Percentiles rank a stretch among this genome's conserved stretches.
phyloP scores from a whole-genome alignment of 2,888 invertebrate genomes.

The Thecophora atra region DNA sequence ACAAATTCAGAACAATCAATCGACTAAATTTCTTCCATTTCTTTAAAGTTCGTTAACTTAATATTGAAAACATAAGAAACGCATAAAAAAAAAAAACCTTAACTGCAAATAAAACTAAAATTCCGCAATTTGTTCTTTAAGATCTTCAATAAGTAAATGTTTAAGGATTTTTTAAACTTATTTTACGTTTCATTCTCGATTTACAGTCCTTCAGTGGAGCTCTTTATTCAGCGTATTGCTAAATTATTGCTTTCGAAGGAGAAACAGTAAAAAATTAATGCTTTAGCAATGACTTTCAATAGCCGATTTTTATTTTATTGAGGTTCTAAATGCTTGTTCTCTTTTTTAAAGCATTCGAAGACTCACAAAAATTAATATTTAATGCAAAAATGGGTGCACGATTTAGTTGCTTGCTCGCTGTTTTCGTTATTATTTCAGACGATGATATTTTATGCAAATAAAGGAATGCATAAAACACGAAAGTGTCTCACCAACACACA shows the following conservation, averaged over 20 bases:
- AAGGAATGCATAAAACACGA: not conserved
- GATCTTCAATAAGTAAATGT: no score
- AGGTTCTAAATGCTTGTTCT: not conserved
- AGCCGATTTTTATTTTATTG: not conserved
- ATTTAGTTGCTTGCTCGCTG: not conserved
- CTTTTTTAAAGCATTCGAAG: not conserved
- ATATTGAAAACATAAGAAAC: no score
- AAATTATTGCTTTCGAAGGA: not conserved
- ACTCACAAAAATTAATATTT: not conserved
- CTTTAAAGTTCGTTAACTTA: no score
- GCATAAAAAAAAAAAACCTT: no score
- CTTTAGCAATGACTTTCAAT: not conserved
- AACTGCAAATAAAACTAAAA: no score
- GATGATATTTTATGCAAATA: conserved; percentile 1
- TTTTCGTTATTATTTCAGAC: not conserved
- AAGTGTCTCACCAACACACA: not conserved
- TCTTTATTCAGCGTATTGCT: no score
- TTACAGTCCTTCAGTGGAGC: no score
- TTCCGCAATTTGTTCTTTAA: no score
- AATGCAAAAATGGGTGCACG: not conserved
- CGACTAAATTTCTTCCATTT: no score
- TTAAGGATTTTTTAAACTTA: no score
- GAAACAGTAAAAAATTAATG: not conserved
- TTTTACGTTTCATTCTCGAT: no score
- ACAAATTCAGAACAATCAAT: no score